A percentile compares a stretch with the other conserved stretches of the same genome.
phyloP scores from a whole-genome alignment of 1,140 invertebrate genomes.

The Penaeus vannamei region DNA sequence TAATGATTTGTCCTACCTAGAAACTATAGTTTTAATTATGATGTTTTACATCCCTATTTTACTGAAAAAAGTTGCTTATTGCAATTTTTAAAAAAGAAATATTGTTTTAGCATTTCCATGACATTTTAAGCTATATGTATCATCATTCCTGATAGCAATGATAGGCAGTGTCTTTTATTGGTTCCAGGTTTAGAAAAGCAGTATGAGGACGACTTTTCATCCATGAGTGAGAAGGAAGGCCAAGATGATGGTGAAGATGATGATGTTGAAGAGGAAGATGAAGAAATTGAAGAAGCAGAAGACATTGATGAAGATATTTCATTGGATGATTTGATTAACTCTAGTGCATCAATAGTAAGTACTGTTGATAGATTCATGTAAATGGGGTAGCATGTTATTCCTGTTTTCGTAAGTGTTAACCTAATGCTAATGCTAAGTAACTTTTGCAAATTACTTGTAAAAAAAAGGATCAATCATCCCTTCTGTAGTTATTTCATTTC shows the following conservation, averaged over 20 bases:
- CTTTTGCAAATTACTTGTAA: too few species aligned
- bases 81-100: too few species aligned
- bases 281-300: constrained; percentile 38
- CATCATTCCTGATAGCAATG: not conserved
- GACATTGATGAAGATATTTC: constrained; percentile 40
- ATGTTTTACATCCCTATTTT: too few species aligned
- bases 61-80: too few species aligned
- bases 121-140: not conserved
- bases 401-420: too few species aligned
- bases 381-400: too few species aligned
- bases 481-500: too few species aligned
- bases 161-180: not conserved
- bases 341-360: constrained; percentile 43
- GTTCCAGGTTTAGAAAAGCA: constrained; percentile 45
- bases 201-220: constrained; percentile 54
- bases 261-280: constrained; percentile 42
- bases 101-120: not conserved
- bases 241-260: constrained; percentile 44
- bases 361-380: not conserved
- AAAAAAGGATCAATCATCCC: too few species aligned
- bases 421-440: too few species aligned
- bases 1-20: too few species aligned
- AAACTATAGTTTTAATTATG: too few species aligned
- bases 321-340: constrained; percentile 43
- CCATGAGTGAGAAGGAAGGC: constrained; percentile 48